Conservation (phyloP, 2,113 vertebrate genomes). For the Junco hyemalis region DNA sequence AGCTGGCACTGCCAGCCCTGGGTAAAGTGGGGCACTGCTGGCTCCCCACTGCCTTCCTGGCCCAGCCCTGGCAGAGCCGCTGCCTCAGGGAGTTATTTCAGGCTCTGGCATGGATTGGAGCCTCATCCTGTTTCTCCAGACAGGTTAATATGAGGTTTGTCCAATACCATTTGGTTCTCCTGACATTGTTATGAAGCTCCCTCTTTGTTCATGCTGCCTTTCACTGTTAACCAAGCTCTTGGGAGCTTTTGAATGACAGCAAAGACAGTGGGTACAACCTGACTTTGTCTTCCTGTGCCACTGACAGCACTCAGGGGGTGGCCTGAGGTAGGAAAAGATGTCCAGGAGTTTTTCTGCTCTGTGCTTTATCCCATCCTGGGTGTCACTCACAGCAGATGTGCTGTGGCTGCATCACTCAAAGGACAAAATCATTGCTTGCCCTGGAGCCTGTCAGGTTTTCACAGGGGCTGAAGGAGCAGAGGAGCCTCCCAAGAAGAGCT, state of each 20-base stretch:
- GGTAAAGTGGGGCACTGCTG: neutral
- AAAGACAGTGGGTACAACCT: neutral
- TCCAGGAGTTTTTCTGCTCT: neutral
- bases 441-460: neutral
- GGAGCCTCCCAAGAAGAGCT: neutral
- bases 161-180: neutral
- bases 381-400: neutral
- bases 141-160: neutral
- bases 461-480: neutral
- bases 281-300: neutral
- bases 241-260: neutral
- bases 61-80: neutral
- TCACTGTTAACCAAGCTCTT: neutral
- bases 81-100: neutral
- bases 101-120: neutral
- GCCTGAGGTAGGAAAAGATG: neutral
- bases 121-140: neutral
- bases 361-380: neutral
- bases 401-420: neutral
- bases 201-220: neutral
- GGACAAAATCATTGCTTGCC: neutral
- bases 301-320: rapidly evolving
- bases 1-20: neutral
- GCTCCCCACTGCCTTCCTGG: neutral
- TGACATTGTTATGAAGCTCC: neutral